Evolutionary conservation across 2,113 vertebrate genomes (phyloP), one percentile per base, ranked within the genome.

Genomic region (Apeltes quadracus): DNA sequence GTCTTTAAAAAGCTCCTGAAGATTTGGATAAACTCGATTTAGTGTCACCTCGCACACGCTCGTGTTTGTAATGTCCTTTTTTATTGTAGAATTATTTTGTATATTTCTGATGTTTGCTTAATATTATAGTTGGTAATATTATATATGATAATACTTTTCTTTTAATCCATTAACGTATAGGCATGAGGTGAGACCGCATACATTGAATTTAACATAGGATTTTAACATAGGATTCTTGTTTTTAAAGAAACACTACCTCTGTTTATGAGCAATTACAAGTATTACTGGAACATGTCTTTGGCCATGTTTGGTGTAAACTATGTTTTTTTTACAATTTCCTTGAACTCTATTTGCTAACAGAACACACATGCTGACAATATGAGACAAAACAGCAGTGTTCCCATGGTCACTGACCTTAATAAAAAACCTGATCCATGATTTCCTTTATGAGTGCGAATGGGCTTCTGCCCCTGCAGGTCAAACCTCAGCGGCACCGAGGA

Each of bases 331-430:
- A 86, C 22, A 50, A 41, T 66, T 83, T 84, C 76, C 76, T 73
- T 78, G 75, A 12, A 54, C 78, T 76, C 36, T 23, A 69, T 29
- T 59, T 58, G 53, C 72, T 69, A n/a, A 69, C 69, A 22, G 38
- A 81, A 75, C 65, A 63, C 58, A 38, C 61, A 78, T 4, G 71
- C n/a, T 63, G 29, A 39, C 63, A 36, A 61, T 70, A 55, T 20
- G 38, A 41, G 67, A 44, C 80, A 71, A 75, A 70, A 63, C 18
- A 39, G 73, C 59, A 70, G 56, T 34, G 57, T 81, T 84, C 75
- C 61, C 77, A 43, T 74, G 57, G 75, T 88, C 84, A 53, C 54
- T 81, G 85, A 88, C 76, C 83, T 71, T 54, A 2, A 69, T 81
- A 62, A 84, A 89, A 84, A 70, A 5, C 1, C 2, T 69, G 71